Base-by-base conservation (phyloP, 1,140 invertebrate species). In the Cydia splendana region DNA sequence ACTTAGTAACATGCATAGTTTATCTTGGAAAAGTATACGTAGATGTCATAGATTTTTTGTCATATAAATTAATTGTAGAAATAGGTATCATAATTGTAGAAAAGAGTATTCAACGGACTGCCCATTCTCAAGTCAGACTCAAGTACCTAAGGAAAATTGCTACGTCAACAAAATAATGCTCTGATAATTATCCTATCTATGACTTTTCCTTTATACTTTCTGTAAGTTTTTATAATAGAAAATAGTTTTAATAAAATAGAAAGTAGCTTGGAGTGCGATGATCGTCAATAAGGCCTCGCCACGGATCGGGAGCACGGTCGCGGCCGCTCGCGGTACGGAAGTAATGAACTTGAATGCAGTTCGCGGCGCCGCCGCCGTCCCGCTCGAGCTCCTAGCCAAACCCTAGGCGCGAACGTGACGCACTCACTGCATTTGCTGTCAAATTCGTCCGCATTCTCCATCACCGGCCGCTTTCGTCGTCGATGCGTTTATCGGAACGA, bases 401-500 rank as follows among this genome's bases (percentile, higher is more conserved):
- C 84, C 77, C 81, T 85, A 88, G 87, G 91, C 87, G 88, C 82
- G 88, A 93, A 86, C 85, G 90, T 87, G 91, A 93, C 86, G 87
- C 86, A 87, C 89, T 90, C 87, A 88, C 88, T 93, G 91, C 91
- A 91, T 85, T 89, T 84, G 86, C 89, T 88, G 89, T 92, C 89
- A 91, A 91, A 91, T 89, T 91, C 90, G 89, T 91, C 90, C 90
- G 91, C 89, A 92, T 92, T 93, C 87, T 91, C 91, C 86, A 86
- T 93, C 90, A 92, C 90, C 87, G 80, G 91, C 90, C 88, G 91
- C 91, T 92, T 92, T 93, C 91, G 89, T 93, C 91, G 90, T 88
- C 89, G 89, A 91, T 93, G 91, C 90, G 89, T 91, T 91, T 91
- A 91, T 93, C 89, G 91, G 88, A 93, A 93, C 89, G 91, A 93